Conservation (phyloP, 2,113 vertebrate genomes). For the Leptobrachium leishanense region DNA sequence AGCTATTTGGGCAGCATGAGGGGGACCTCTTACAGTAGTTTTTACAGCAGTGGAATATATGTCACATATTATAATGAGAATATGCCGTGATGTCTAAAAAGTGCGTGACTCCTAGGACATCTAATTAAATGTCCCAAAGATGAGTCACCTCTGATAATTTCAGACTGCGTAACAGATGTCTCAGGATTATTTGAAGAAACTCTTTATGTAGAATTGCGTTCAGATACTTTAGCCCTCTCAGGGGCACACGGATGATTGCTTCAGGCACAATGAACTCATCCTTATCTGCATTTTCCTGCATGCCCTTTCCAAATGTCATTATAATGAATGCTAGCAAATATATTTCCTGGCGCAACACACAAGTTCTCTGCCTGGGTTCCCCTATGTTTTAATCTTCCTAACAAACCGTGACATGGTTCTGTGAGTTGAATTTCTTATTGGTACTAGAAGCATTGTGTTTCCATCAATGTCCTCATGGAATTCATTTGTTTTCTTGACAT, state of each 20-base stretch:
- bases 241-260: slow-evolving; percentile 15
- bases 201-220: slow-evolving; percentile 8
- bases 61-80: background rate
- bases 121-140: background rate
- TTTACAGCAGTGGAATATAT: background rate
- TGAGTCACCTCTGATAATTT: background rate
- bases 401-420: slow-evolving; percentile 33
- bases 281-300: slow-evolving; percentile 32
- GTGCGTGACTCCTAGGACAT: background rate
- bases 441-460: slow-evolving; percentile 2
- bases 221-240: slow-evolving; percentile 26
- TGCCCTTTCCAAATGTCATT: slow-evolving; percentile 27
- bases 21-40: too few species aligned
- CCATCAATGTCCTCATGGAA: background rate
- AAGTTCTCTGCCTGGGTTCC: slow-evolving; percentile 23
- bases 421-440: slow-evolving; percentile 5
- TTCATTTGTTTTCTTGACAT: too few species aligned
- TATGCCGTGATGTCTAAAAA: background rate
- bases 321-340: slow-evolving; percentile 35
- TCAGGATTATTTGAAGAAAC: background rate
- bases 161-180: background rate
- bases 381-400: slow-evolving; percentile 35
- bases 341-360: slow-evolving; percentile 38
- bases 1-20: too few species aligned
- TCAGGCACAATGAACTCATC: slow-evolving; percentile 42